Conservation (phyloP, 2,888 invertebrate species). For the Hydriomena furcata region DNA sequence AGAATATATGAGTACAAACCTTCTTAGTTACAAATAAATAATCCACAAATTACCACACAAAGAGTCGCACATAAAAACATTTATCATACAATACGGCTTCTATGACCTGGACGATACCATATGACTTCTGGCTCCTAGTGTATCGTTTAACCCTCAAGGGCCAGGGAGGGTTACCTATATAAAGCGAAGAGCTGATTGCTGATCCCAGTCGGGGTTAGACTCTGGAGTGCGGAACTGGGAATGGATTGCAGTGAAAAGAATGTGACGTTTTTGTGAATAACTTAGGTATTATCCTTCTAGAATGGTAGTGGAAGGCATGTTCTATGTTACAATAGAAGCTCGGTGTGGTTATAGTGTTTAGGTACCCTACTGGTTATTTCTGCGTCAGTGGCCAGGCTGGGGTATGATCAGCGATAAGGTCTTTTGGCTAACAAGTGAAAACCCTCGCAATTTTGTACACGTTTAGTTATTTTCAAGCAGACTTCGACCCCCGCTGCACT, state of each 20-base stretch:
- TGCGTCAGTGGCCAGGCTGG: too few relatives aligned
- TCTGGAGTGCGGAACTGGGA: conserved; percentile 18
- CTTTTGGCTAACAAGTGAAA: too few relatives aligned
- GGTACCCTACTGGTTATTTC: too few relatives aligned
- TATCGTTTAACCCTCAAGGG: conserved; percentile 79
- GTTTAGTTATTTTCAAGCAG: too few relatives aligned
- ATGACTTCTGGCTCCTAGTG: conserved; percentile 64
- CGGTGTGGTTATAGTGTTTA: too few relatives aligned
- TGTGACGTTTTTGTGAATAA: conserved; percentile 8
- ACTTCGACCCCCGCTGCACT: too few relatives aligned
- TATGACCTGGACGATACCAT: conserved; percentile 52
- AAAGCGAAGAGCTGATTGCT: conserved; percentile 40
- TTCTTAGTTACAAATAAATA: not conserved
- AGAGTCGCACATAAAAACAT: conserved; percentile 18
- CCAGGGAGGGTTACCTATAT: conserved; percentile 60
- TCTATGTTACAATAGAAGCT: too few relatives aligned
- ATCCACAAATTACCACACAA: conserved; percentile 28
- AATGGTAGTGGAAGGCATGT: too few relatives aligned
- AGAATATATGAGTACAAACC: too few relatives aligned
- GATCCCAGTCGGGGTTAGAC: conserved; percentile 23
- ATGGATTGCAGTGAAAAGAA: conserved; percentile 25
- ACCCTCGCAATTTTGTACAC: too few relatives aligned
- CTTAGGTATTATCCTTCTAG: too few relatives aligned
- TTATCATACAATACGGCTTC: conserved; percentile 64
- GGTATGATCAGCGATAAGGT: too few relatives aligned